phyloP scores from a whole-genome alignment of 2,888 invertebrate genomes.

The Cremastinae sp. region DNA sequence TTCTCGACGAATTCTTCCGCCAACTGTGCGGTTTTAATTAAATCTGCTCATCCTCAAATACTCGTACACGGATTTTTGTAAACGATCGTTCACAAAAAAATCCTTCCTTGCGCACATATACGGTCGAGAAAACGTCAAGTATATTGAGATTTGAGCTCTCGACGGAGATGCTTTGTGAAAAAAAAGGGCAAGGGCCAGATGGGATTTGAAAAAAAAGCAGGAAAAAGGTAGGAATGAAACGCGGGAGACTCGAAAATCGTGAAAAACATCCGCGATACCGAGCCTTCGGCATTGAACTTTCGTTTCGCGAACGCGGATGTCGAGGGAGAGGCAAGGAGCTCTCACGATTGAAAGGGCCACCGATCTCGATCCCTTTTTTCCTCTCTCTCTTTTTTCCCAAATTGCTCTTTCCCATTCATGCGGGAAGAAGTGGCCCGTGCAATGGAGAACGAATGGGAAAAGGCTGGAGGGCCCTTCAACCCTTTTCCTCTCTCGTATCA shows the following conservation, averaged over 20 bases:
- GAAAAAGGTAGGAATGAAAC: constrained; percentile 8
- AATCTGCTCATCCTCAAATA: background rate
- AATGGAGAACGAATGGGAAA: constrained; percentile 23
- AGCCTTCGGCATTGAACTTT: constrained; percentile 49
- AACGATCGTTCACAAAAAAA: too few species aligned
- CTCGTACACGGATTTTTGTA: background rate
- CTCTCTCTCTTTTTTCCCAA: background rate
- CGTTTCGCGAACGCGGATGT: constrained; percentile 31
- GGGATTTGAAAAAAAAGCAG: constrained; percentile 16
- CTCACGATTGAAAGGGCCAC: constrained; percentile 5
- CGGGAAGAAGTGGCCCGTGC: constrained; percentile 15
- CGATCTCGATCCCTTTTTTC: constrained; percentile 5
- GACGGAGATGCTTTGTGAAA: constrained; percentile 20
- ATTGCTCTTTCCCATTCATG: constrained; percentile 12
- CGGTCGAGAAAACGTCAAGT: constrained; percentile 33
- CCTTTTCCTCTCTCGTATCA: background rate
- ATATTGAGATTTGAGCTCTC: constrained; percentile 24
- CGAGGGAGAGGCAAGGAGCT: background rate
- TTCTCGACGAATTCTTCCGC: background rate
- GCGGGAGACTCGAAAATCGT: constrained; percentile 17
- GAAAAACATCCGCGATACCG: constrained; percentile 32
- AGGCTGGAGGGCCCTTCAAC: constrained; percentile 6
- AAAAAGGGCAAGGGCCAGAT: constrained; percentile 11
- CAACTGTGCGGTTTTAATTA: constrained; percentile 39
- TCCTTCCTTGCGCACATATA: too few species aligned